A percentile compares a stretch with the other conserved stretches of the same genome.
These are phyloP conservation scores for Apostichopus japonicus DNA, from an alignment of 35 echinoderm and acorn worm species.

Conservation along the genomic window DNA sequence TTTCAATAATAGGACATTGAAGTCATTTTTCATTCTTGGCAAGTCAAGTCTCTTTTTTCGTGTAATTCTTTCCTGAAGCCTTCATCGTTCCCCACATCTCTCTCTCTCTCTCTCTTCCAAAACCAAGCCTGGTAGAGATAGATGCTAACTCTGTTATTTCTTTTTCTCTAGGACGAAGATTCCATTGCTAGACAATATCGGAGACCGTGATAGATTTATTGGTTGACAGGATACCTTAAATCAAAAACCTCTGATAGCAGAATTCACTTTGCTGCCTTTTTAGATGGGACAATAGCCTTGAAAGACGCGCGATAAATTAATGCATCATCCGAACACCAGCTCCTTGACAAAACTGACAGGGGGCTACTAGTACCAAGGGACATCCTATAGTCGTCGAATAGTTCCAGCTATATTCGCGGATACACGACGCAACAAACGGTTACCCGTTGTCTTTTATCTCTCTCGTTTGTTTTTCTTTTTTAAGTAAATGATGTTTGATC, in stretches of 20 bases:
- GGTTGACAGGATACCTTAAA: conserved; percentile 31
- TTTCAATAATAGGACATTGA: conserved; percentile 28
- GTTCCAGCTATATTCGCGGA: background rate
- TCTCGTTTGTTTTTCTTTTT: too few species aligned
- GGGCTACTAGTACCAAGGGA: background rate
- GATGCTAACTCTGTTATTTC: background rate
- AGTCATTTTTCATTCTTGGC: conserved; percentile 39
- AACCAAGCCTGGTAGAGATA: background rate
- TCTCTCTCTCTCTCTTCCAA: background rate
- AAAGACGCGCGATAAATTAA: conserved; percentile 29
- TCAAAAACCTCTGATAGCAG: conserved; percentile 21
- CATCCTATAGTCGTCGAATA: background rate
- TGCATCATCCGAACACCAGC: background rate
- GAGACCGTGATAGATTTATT: conserved; percentile 31
- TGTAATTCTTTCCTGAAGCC: background rate
- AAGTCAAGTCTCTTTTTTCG: background rate
- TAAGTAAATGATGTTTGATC: too few species aligned
- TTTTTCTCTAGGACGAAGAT: conserved; percentile 6
- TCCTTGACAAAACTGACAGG: background rate
- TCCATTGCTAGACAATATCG: conserved; percentile 15
- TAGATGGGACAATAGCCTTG: conserved; percentile 46
- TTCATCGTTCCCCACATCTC: too few species aligned
- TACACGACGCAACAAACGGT: background rate
- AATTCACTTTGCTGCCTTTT: conserved; percentile 31
- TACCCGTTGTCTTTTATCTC: background rate